Evolutionary conservation across 2,888 invertebrate species (phyloP), one percentile per base, ranked within the genome.

Genomic region (Cheilosia vernalis): DNA sequence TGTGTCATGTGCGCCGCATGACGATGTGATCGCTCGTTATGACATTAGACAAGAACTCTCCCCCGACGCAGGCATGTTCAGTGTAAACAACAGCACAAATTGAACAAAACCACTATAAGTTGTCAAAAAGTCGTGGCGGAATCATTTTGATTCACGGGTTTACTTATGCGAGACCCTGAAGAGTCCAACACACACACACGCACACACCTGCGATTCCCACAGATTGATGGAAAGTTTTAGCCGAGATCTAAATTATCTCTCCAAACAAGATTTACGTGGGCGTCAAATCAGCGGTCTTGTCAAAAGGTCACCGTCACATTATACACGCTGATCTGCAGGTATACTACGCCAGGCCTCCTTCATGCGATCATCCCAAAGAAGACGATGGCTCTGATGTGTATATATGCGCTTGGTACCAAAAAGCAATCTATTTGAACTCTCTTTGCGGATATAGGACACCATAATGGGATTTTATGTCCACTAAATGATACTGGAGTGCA

Each of bases 231-330:
- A 80, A 85, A 77, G 76, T 77, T 72, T 81, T 81, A 85, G 76
- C 76, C 85, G 81, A 85, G 85, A 85, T 85, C 85, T 85, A 81
- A 85, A 80, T 85, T 85, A 85, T 85, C 81, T 85, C 55, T 77
- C 72, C 85, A 76, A 85, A 85, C 80, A 85, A 85, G 85, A 81
- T 55, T 67, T 81, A 77, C 72, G 85, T 85, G 85, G 85, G 85
- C 85, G 85, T 85, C 81, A 80, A 85, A 85, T 85, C 81, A 80
- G 81, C 85, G 85, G 72, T 85, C 85, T 85, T 85, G 85, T 85
- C 85, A 85, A 85, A 85, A 85, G 85, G 85, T 85, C 85, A 81
- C 85, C 80, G 81, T 85, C 81, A 85, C 85, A 76, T 80, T 85
- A 80, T 76, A 66, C 72, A 66, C 64, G 70, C 70, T 76, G 85